These are phyloP conservation scores for Apteryx owenii DNA, from an alignment of 2,113 vertebrate genomes.

Conservation along the genomic window DNA sequence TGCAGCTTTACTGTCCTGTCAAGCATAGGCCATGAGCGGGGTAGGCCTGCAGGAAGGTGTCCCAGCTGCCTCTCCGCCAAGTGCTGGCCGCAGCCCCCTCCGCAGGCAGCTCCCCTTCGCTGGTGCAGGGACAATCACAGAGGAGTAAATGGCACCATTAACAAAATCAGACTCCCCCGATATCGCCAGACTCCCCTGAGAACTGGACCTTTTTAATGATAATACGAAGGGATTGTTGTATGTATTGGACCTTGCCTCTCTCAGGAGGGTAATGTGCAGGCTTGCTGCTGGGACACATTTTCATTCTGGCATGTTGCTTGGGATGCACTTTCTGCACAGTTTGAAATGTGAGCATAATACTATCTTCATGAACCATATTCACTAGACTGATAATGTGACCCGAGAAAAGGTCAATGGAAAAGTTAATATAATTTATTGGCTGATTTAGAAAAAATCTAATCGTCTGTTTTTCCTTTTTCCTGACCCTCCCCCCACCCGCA, in stretches of 20 bases:
- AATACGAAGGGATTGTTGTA: background rate
- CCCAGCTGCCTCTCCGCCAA: background rate
- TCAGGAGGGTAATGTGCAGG: background rate
- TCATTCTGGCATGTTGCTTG: conserved; percentile 55
- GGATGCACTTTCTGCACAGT: conserved; percentile 51
- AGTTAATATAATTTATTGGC: conserved; percentile 69
- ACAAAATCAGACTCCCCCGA: background rate
- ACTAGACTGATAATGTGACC: conserved; percentile 53
- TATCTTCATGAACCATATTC: conserved; percentile 59
- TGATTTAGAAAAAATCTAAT: conserved; percentile 59
- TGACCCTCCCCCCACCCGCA: conserved; percentile 48
- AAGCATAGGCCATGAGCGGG: background rate
- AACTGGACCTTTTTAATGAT: background rate
- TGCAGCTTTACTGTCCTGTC: background rate
- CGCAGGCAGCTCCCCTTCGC: background rate
- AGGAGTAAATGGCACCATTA: background rate
- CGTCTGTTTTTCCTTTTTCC: conserved; percentile 69
- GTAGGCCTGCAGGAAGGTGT: background rate
- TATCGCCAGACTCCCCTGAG: background rate
- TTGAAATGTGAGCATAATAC: conserved; percentile 41
- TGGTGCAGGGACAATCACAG: background rate
- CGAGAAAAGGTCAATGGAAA: conserved; percentile 58
- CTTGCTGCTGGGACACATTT: background rate
- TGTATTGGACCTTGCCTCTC: background rate
- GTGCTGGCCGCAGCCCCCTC: background rate